Evolutionary conservation across 1,140 invertebrate genomes (phyloP).

Genomic region (Teleogryllus occipitalis): DNA sequence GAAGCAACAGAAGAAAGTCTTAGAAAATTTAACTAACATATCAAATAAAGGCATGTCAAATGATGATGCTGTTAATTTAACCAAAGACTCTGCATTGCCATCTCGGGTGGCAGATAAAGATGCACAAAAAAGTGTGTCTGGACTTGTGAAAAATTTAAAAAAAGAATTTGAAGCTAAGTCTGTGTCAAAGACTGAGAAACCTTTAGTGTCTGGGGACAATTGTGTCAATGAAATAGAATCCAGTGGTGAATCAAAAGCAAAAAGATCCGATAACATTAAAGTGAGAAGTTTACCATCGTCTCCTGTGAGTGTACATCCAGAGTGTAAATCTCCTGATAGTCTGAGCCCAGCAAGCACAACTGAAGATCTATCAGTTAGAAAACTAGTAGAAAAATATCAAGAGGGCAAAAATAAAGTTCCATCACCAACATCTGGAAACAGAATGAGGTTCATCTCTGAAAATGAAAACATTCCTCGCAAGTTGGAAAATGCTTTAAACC

Average conservation of each 20-base stretch:
- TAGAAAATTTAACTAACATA: constrained; percentile 44
- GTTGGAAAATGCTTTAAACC: constrained; percentile 14
- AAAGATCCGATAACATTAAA: constrained; percentile 22
- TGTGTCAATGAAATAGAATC: background rate
- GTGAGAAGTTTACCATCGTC: constrained; percentile 47
- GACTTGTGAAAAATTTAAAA: constrained; percentile 72
- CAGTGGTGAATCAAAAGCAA: background rate
- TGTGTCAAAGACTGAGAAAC: constrained; percentile 19
- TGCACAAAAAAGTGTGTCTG: constrained; percentile 33
- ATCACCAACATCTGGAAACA: constrained; percentile 11
- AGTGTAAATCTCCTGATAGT: constrained; percentile 10
- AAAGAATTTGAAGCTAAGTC: constrained; percentile 79
- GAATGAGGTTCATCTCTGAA: constrained; percentile 24
- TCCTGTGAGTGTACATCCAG: constrained; percentile 43
- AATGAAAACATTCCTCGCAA: constrained; percentile 21
- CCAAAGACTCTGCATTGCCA: background rate
- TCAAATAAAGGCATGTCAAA: constrained; percentile 23
- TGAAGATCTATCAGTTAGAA: constrained; percentile 64
- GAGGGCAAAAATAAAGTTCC: constrained; percentile 28
- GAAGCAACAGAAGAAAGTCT: constrained; percentile 47
- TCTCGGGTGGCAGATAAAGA: constrained; percentile 19
- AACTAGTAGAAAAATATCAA: constrained; percentile 63
- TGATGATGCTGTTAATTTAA: constrained; percentile 19
- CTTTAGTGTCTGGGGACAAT: background rate
- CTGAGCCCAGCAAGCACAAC: constrained; percentile 31